Evolutionary conservation across 1,140 invertebrate genomes (phyloP).

Genomic region (Drosophila kepulauana): DNA sequence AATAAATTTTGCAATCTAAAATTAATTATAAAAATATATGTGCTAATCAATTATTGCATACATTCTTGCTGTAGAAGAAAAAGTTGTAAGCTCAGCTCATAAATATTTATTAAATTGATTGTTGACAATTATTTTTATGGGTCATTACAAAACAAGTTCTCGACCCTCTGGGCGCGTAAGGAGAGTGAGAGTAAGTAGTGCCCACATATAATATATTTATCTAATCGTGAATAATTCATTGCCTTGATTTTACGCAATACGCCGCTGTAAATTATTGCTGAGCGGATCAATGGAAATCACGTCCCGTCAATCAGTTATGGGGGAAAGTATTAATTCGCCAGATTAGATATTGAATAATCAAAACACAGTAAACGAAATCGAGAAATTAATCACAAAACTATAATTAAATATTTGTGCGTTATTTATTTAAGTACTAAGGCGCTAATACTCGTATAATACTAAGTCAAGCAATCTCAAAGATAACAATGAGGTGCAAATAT

Average conservation of each 20-base stretch:
- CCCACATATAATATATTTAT: conserved; percentile 11
- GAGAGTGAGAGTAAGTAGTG: neutral
- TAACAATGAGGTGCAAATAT: conserved; percentile 51
- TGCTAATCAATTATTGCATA: neutral
- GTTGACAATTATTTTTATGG: neutral
- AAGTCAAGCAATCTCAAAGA: conserved; percentile 53
- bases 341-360: conserved; percentile 32
- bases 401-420: conserved; percentile 33
- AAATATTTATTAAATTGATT: neutral
- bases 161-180: neutral
- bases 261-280: conserved; percentile 16
- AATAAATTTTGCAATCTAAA: neutral
- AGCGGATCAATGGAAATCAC: conserved; percentile 34
- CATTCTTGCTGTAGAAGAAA: neutral
- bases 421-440: conserved; percentile 61
- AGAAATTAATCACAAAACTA: conserved; percentile 1
- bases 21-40: neutral
- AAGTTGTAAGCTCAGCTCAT: neutral
- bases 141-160: neutral
- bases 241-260: conserved; percentile 9
- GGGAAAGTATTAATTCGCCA: conserved; percentile 44
- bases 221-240: conserved; percentile 32
- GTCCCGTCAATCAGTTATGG: conserved; percentile 30
- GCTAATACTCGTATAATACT: conserved; percentile 71
- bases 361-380: neutral